Conservation (phyloP, 2,888 invertebrate genomes). For the Plusia festucae region DNA sequence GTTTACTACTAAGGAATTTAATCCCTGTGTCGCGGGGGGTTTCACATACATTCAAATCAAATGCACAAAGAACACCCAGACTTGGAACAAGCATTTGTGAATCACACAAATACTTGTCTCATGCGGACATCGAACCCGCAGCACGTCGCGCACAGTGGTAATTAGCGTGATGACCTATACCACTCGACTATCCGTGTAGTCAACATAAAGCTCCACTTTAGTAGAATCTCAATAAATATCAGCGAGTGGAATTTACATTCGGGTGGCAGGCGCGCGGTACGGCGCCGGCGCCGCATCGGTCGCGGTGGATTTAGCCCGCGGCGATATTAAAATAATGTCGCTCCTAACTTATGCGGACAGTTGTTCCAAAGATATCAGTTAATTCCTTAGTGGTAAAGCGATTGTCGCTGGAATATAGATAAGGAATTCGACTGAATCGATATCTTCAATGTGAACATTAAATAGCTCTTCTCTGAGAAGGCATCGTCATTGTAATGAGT, state of each 20-base stretch:
- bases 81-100: no score
- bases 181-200: no score
- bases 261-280: constrained; percentile 24
- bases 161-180: no score
- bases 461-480: background rate
- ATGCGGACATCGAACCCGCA: no score
- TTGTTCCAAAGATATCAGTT: background rate
- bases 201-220: background rate
- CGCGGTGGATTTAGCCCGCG: constrained; percentile 27
- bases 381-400: background rate
- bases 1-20: no score
- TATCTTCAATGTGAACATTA: background rate
- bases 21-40: no score
- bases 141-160: no score
- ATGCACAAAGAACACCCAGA: no score
- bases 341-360: background rate
- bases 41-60: no score
- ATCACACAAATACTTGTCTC: background rate
- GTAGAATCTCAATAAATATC: background rate
- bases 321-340: constrained; percentile 18
- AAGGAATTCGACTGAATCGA: background rate
- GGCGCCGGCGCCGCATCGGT: constrained; percentile 29
- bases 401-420: constrained; percentile 2
- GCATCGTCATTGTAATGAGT: no score
- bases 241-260: constrained; percentile 11